Evolutionary conservation across 2,797 vertebrate genomes (phyloP), one percentile per base, ranked within the genome.

Genomic region (Enteromius mattozi): DNA sequence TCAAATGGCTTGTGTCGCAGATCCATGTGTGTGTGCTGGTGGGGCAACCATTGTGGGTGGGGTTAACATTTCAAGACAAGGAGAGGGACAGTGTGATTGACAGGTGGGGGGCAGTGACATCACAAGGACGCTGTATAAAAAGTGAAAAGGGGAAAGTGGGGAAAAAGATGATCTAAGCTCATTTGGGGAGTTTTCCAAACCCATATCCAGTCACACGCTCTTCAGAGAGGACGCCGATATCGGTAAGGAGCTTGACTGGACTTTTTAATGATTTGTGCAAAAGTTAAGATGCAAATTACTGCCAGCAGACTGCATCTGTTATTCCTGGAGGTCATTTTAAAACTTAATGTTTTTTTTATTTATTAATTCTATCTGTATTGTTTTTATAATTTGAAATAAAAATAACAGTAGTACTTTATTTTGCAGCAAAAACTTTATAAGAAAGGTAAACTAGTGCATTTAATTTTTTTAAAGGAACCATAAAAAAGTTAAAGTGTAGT

Each of bases 71-170:
- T 91, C 78, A 80, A 68, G 87, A 88, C 0, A 45, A 88, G 69
- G 79, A 82, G 76, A 35, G 78, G 33, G 30, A 54, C 33, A 12
- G 80, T 84, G 75, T 85, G 86, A 89, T 75, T 63, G 85, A 86
- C 80, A 87, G 88, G 85, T 90, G 90, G 86, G 88, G 68, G 89
- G 80, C 72, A 86, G 49, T 75, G 66, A 80, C 40, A 88, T 86
- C 76, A 87, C 84, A 83, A 84, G 80, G 42, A 79, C 78, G 70
- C 42, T 61, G 86, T 94, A 95, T 95, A 95, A 92, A 94, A 94
- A 88, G 85, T 90, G 72, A 87, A 30, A 30, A 30, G 30, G 30
- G 30, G 30, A 30, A 90, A 13, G 82, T 83, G 30, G 59, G 72
- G 84, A 87, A 21, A 45, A 54, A 78, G 85, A 87, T 83, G 86